Conservation (phyloP, 2,113 vertebrate genomes). For the Petroica traversi region DNA sequence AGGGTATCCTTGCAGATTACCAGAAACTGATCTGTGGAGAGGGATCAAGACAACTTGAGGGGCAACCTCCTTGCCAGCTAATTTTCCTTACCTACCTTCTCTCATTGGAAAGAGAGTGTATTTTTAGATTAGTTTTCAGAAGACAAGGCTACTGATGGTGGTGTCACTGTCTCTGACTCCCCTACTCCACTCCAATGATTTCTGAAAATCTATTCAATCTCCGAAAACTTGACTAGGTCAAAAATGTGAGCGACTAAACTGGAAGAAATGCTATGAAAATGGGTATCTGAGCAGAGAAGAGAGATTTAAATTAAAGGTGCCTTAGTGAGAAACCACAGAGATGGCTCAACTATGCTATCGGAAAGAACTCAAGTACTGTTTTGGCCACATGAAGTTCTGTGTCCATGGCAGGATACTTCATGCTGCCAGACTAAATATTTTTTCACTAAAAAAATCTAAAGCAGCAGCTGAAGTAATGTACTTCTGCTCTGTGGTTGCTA, state of each 20-base stretch:
- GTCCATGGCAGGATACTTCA: rapidly evolving
- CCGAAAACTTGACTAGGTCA: background rate
- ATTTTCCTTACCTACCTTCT: background rate
- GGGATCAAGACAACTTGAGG: background rate
- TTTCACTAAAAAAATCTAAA: background rate
- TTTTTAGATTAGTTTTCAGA: background rate
- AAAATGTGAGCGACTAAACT: background rate
- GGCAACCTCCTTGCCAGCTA: background rate
- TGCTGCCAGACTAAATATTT: background rate
- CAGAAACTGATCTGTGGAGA: background rate
- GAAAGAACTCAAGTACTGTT: background rate
- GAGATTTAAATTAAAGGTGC: background rate
- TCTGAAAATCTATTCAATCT: background rate
- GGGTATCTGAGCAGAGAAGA: background rate
- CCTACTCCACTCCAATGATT: background rate
- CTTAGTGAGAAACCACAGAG: background rate
- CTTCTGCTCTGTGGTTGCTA: background rate
- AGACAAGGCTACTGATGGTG: background rate
- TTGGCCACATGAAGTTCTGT: rapidly evolving
- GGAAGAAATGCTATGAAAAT: background rate
- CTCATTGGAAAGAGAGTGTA: background rate
- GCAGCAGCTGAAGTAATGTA: background rate
- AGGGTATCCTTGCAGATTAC: background rate
- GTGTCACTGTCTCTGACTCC: background rate
- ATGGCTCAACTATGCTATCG: background rate